Percentiles rank a stretch among this genome's conserved stretches.
Evolutionary conservation across 2,888 invertebrate species (phyloP).

Genomic region (Cataglyphis altisquamis): DNA sequence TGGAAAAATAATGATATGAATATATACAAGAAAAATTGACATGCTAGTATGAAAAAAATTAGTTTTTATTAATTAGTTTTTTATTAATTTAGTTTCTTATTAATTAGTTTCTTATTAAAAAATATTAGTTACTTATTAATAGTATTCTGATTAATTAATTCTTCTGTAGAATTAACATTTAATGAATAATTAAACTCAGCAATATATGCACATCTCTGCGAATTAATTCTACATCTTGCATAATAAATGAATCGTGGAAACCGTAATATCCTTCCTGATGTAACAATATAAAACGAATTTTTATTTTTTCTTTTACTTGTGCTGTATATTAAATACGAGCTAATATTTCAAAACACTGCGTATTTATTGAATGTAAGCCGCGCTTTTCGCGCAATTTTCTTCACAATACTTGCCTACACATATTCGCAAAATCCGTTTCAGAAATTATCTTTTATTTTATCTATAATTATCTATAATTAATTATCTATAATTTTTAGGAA

Average conservation of each 20-base stretch:
- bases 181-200: conserved; percentile 11
- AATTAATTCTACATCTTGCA: conserved; percentile 38
- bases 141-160: neutral
- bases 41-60: neutral
- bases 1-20: neutral
- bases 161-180: neutral
- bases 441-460: neutral
- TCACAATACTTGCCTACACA: neutral
- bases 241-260: conserved; percentile 18
- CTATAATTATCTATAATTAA: too few species aligned
- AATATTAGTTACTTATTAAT: neutral
- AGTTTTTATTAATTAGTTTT: neutral
- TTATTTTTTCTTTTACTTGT: conserved; percentile 17
- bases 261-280: conserved; percentile 12
- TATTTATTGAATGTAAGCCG: conserved; percentile 40
- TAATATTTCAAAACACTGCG: conserved; percentile 33
- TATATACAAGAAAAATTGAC: neutral
- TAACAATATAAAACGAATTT: conserved; percentile 30
- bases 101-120: neutral
- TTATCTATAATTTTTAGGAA: neutral
- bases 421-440: neutral
- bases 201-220: neutral
- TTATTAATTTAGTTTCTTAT: neutral
- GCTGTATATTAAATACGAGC: conserved; percentile 26
- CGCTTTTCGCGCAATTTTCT: conserved; percentile 32